phyloP scores from a whole-genome alignment of 1,140 invertebrate genomes.

The Ceratosolen solmsi region DNA sequence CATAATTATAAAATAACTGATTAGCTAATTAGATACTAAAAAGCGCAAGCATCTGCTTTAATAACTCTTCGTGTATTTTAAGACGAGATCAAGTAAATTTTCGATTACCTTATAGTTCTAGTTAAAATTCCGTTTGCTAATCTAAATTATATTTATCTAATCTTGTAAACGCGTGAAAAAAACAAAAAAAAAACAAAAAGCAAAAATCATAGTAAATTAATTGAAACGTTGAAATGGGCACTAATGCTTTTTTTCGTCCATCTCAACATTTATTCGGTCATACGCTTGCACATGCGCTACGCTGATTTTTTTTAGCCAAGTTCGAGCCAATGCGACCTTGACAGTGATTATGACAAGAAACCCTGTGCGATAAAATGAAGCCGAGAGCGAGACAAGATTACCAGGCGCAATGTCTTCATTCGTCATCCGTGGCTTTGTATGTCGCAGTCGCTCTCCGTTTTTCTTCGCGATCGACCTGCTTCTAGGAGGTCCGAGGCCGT shows the following conservation, averaged over 20 bases:
- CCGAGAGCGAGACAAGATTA: neutral
- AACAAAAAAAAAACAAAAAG: neutral
- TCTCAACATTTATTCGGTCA: no score
- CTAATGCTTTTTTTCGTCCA: neutral
- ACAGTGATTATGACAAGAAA: conserved; percentile 52
- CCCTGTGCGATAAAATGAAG: conserved; percentile 27
- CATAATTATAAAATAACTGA: neutral
- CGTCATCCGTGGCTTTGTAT: conserved; percentile 15
- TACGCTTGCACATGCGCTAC: no score
- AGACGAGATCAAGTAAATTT: no score
- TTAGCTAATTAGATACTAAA: neutral
- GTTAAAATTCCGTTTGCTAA: neutral
- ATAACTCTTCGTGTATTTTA: no score
- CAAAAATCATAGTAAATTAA: neutral
- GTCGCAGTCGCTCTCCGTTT: neutral
- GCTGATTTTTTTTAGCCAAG: no score
- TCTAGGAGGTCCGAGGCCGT: neutral
- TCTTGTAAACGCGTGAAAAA: no score
- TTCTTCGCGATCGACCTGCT: neutral
- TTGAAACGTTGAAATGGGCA: neutral
- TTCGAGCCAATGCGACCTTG: no score
- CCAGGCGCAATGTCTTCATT: conserved; percentile 41
- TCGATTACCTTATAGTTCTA: no score
- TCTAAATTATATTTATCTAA: neutral
- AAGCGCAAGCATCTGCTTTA: no score